Base-by-base conservation (phyloP, 2,113 vertebrate genomes). In the Mola mola region DNA sequence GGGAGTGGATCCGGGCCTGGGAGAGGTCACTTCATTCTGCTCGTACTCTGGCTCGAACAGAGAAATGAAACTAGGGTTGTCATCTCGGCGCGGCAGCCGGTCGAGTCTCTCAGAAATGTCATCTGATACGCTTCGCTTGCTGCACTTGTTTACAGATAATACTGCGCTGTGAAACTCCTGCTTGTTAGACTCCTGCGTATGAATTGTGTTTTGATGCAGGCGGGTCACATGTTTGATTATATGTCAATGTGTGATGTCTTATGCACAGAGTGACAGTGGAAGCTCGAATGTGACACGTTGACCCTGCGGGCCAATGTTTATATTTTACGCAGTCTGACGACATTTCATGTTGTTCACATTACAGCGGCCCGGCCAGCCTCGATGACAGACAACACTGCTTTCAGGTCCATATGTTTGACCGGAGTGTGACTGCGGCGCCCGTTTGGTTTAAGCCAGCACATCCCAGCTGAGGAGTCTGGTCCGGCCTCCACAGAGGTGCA, bases 61-160 rank as follows among this genome's bases (percentile, higher is more conserved):
- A 82, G 84, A 87, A 81, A 72, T 62, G 71, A 86, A 84, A 84
- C 38, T 16, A 21, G 34, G 61, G 51, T 55, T 64, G 25, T 64
- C 22, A 47, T 16, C 6, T 6, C 13, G 15, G 36, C n/a, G 55
- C 48, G 52, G 55, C 48, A 43, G 33, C 36, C n/a, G n/a, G n/a
- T n/a, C n/a, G n/a, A n/a, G 34, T 48, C 40, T 71, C 42, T 48
- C 68, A n/a, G n/a, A 81, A 85, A 87, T 82, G 81, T 87, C 84
- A 75, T 59, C 24, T 21, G 62, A 64, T 66, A 61, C 4, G 55
- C 68, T 72, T 76, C 62, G 68, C 47, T 76, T 42, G 11, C 12
- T 13, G 48, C 62, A n/a, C 41, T 46, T 72, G 60, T 81, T 81
- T 66, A 75, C 69, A 60, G 56, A 82, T 50, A 28, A 71, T 63